A percentile compares a stretch with the other conserved stretches of the same genome.
phyloP scores from a whole-genome alignment of 64 coral and sea anemone species.

The Montipora sp. region DNA sequence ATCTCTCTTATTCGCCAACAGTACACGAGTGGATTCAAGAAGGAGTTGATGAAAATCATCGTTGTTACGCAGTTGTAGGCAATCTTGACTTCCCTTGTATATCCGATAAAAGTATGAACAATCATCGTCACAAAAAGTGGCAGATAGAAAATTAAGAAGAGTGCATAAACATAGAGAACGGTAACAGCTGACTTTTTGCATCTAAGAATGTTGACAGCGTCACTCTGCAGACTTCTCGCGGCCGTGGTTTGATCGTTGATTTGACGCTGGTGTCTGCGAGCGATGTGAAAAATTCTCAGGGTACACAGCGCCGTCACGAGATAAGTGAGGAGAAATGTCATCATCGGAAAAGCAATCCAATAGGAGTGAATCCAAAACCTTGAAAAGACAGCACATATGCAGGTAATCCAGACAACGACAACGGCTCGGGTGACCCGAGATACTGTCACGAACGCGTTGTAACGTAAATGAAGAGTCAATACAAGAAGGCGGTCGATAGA shows the following conservation, averaged over 20 bases:
- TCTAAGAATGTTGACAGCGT: slow-evolving; percentile 32
- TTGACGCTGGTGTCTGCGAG: slow-evolving; percentile 52
- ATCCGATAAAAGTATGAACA: slow-evolving; percentile 24
- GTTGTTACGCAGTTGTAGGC: slow-evolving; percentile 57
- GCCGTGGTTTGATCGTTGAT: background rate
- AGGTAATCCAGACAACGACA: slow-evolving; percentile 31
- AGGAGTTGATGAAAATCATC: slow-evolving; percentile 61
- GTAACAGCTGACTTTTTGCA: slow-evolving; percentile 72
- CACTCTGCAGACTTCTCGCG: background rate
- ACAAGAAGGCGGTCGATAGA: slow-evolving; percentile 62
- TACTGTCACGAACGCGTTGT: slow-evolving; percentile 16
- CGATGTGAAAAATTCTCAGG: slow-evolving; percentile 43
- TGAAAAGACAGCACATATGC: background rate
- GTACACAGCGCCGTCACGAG: background rate
- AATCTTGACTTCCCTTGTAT: slow-evolving; percentile 49
- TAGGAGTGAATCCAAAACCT: background rate
- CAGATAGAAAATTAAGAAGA: slow-evolving; percentile 68
- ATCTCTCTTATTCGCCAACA: slow-evolving; percentile 75
- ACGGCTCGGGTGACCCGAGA: slow-evolving; percentile 18
- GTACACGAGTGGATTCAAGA: slow-evolving; percentile 68
- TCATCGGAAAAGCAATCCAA: background rate
- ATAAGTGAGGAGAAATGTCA: background rate
- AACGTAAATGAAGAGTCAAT: slow-evolving; percentile 58
- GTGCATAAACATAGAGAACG: slow-evolving; percentile 62
- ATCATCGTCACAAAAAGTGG: slow-evolving; percentile 50